A percentile compares a stretch with the other conserved stretches of the same genome.
Evolutionary conservation across 2,113 vertebrate genomes (phyloP).

Genomic region (Labeo catla): DNA sequence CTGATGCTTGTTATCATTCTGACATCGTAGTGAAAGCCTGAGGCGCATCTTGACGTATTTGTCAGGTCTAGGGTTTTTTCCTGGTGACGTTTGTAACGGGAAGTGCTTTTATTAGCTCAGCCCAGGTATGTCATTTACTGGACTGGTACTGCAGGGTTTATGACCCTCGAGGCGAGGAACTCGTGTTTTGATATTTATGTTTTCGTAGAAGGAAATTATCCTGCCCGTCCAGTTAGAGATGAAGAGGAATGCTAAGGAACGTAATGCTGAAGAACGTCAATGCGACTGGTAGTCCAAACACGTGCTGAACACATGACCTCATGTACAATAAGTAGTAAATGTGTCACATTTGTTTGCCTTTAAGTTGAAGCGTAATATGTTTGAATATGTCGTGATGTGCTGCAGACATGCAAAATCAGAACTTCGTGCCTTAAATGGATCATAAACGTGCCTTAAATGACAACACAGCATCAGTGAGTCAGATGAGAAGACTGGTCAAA

Average conservation of each 20-base stretch:
- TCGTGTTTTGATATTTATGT: slow-evolving; percentile 28
- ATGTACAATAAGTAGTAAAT: neutral
- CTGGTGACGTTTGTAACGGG: neutral
- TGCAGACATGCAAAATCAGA: slow-evolving; percentile 31
- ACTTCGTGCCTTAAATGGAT: neutral
- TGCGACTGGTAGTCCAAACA: neutral
- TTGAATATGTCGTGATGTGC: neutral
- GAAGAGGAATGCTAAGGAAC: slow-evolving; percentile 24
- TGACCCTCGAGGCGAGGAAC: slow-evolving; percentile 32
- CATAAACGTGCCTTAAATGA: neutral
- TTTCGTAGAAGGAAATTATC: slow-evolving; percentile 30
- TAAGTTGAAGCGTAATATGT: neutral
- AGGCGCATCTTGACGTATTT: neutral
- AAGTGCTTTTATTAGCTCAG: slow-evolving; percentile 40
- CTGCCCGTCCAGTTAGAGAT: slow-evolving; percentile 33
- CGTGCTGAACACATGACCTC: neutral
- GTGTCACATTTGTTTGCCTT: neutral
- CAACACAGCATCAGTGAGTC: neutral
- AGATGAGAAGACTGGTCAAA: slow-evolving; percentile 37
- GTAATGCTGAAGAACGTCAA: neutral
- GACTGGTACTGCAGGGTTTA: slow-evolving; percentile 2
- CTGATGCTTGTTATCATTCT: slow-evolving; percentile 15
- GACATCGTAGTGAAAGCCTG: neutral
- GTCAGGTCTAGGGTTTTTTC: neutral
- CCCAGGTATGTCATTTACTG: slow-evolving; percentile 27